phyloP scores from a whole-genome alignment of 2,888 invertebrate species.

The Zhuqinia jingwanae region DNA sequence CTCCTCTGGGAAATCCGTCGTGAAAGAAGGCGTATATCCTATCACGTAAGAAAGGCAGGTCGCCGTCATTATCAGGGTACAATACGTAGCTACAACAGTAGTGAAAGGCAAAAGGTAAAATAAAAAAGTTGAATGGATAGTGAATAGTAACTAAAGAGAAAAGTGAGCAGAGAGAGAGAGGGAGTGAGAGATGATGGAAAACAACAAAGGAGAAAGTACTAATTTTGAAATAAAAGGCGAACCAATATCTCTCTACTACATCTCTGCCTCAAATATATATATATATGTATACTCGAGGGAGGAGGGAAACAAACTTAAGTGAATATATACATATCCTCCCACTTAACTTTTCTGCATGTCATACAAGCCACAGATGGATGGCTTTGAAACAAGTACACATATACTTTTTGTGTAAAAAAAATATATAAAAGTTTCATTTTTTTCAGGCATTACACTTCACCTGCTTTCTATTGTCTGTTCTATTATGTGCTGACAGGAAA shows the following conservation, averaged over 20 bases:
- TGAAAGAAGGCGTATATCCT: slow-evolving; percentile 35
- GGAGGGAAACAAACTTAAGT: neutral
- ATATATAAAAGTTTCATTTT: too few relatives aligned
- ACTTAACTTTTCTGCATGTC: too few relatives aligned
- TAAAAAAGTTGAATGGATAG: slow-evolving; percentile 29
- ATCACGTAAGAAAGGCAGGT: slow-evolving; percentile 1
- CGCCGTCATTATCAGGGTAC: neutral
- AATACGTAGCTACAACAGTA: too few relatives aligned
- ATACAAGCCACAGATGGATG: too few relatives aligned
- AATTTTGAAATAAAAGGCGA: slow-evolving; percentile 25
- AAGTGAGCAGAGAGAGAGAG: slow-evolving; percentile 9
- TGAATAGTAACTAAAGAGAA: slow-evolving; percentile 5
- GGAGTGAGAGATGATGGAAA: neutral
- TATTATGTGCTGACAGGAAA: neutral
- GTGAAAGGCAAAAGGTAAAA: neutral
- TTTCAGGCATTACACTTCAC: too few relatives aligned
- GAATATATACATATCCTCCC: neutral
- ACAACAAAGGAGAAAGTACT: neutral
- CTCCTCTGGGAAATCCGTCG: slow-evolving; percentile 53
- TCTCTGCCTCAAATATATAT: neutral
- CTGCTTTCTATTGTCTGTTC: neutral
- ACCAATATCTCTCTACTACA: too few relatives aligned
- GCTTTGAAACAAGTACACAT: too few relatives aligned
- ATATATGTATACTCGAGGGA: neutral
- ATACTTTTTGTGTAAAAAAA: too few relatives aligned